phyloP scores from a whole-genome alignment of 2,113 vertebrate genomes.

The Colossoma macropomum region DNA sequence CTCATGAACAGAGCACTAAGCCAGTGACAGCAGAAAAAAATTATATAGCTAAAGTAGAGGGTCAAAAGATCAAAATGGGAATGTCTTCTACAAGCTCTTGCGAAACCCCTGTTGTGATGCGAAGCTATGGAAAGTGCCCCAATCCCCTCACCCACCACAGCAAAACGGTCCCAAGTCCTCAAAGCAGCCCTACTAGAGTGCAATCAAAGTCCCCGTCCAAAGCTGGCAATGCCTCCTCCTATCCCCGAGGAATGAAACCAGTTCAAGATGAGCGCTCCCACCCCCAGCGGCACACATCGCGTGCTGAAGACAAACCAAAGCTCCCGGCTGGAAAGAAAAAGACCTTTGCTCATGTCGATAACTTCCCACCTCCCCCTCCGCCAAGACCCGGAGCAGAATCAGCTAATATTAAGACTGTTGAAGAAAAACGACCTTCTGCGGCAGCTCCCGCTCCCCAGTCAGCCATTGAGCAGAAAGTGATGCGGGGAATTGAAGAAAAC shows the following conservation, averaged over 20 bases:
- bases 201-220: slow-evolving; percentile 87
- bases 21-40: slow-evolving; percentile 64
- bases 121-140: slow-evolving; percentile 81
- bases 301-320: slow-evolving; percentile 77
- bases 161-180: slow-evolving; percentile 75
- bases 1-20: slow-evolving; percentile 72
- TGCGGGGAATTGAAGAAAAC: slow-evolving; percentile 97
- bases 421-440: slow-evolving; percentile 60
- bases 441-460: slow-evolving; percentile 76
- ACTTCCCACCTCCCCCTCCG: slow-evolving; percentile 68
- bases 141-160: slow-evolving; percentile 63
- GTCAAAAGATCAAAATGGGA: slow-evolving; percentile 77
- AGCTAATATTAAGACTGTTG: slow-evolving; percentile 38
- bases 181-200: slow-evolving; percentile 83
- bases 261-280: slow-evolving; percentile 59
- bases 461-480: slow-evolving; percentile 95
- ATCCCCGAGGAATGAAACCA: slow-evolving; percentile 68
- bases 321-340: slow-evolving; percentile 76
- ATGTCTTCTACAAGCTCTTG: slow-evolving; percentile 68
- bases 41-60: slow-evolving; percentile 79
- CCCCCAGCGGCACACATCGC: slow-evolving; percentile 61
- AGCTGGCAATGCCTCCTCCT: slow-evolving; percentile 54
- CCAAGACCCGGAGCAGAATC: slow-evolving; percentile 62
- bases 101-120: slow-evolving; percentile 72
- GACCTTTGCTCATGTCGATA: slow-evolving; percentile 69